Evolutionary conservation across 2,113 vertebrate genomes (phyloP).

Genomic region (Rallus limicola): DNA sequence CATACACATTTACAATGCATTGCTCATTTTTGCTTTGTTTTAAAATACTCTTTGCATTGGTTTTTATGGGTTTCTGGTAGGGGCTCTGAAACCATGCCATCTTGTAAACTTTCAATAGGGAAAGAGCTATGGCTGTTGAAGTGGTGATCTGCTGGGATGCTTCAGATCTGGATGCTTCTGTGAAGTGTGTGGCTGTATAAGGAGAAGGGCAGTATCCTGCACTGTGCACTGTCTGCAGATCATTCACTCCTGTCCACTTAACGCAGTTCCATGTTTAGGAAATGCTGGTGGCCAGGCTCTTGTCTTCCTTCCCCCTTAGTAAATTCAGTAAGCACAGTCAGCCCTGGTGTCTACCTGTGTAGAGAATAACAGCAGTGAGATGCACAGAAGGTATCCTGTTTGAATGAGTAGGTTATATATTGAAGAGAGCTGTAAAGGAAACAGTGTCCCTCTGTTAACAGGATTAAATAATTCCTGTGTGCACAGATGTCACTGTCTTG

Average conservation of each 20-base stretch:
- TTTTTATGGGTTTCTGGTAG: not conserved
- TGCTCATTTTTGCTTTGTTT: not conserved
- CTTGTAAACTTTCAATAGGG: not conserved
- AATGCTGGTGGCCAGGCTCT: not conserved
- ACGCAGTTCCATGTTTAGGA: not conserved
- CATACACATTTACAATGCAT: not conserved
- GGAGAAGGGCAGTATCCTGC: not conserved
- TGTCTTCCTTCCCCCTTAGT: not conserved
- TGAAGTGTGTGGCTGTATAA: not conserved
- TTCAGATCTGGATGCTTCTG: not conserved
- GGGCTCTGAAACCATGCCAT: not conserved
- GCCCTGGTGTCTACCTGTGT: not conserved
- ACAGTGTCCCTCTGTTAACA: not conserved
- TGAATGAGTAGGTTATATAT: not conserved
- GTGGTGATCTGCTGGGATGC: not conserved
- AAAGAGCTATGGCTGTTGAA: not conserved
- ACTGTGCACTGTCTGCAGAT: not conserved
- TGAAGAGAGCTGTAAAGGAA: not conserved
- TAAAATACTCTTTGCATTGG: not conserved
- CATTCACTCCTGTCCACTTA: not conserved
- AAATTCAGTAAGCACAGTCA: not conserved
- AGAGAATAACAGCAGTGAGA: not conserved
- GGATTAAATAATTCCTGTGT: fast-evolving
- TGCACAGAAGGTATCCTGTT: not conserved
- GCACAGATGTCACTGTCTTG: not conserved